Percentiles rank a stretch among this genome's conserved stretches.
Conservation (phyloP, 23 tunicate species). For the Halocynthia roretzi region DNA sequence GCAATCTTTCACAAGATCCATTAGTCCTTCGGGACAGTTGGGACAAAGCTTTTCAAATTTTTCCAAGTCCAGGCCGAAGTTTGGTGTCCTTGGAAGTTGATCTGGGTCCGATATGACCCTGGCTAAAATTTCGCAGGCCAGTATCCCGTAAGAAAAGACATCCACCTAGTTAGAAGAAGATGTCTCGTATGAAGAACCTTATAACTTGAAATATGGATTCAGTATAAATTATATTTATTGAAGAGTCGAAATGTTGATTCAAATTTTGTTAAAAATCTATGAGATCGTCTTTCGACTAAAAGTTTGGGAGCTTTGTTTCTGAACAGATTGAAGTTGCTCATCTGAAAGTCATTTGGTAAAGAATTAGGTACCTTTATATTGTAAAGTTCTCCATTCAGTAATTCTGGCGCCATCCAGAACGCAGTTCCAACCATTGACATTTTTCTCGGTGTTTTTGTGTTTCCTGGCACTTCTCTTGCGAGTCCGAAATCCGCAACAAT, state of each 20-base stretch:
- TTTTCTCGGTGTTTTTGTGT: constrained; percentile 11
- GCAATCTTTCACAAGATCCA: constrained; percentile 13
- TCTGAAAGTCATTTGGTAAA: neutral
- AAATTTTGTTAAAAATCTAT: too few relatives aligned
- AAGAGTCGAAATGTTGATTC: too few relatives aligned
- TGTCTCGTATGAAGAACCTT: too few relatives aligned
- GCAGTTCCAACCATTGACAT: constrained; percentile 20
- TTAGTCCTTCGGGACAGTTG: constrained; percentile 5
- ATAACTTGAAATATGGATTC: too few relatives aligned
- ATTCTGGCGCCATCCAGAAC: constrained; percentile 24
- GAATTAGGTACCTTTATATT: neutral
- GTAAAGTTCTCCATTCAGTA: constrained; percentile 5
- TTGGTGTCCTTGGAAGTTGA: constrained; percentile 5
- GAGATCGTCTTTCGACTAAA: too few relatives aligned
- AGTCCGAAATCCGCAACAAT: constrained; percentile 21
- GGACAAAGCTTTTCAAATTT: constrained; percentile 4
- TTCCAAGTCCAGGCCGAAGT: constrained; percentile 18
- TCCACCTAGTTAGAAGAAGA: neutral
- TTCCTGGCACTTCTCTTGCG: constrained; percentile 9
- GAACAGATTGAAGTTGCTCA: too few relatives aligned
- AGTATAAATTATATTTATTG: too few relatives aligned
- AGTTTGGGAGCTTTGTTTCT: too few relatives aligned
- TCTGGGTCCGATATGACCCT: constrained; percentile 11
- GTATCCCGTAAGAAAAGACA: constrained; percentile 14
- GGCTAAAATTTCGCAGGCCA: constrained; percentile 16